Base-by-base conservation (phyloP, 2,888 invertebrate species). In the Lymantria dispar region DNA sequence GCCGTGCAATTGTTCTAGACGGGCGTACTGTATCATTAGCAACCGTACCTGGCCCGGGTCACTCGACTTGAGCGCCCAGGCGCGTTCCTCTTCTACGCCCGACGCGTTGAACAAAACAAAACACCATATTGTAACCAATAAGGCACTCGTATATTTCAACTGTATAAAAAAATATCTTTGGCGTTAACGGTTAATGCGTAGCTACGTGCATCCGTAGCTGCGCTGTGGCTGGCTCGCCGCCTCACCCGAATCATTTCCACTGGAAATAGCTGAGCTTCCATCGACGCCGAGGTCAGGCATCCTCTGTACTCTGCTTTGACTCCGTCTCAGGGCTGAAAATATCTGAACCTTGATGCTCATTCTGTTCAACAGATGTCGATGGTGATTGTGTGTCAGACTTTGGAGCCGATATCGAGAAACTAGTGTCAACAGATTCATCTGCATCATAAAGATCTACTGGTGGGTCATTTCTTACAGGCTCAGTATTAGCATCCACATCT, bases 21-120 rank as follows among this genome's bases (percentile, higher is more conserved):
- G 78, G 74, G 85, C 80, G 85, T 80, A 54, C 60, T 54, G 70
- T 72, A 78, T 76, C 76, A 82, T 71, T 78, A 83, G 85, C 81
- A 85, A 94, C 94, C 92, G 94, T 95, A 95, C 95, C 95, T 95
- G 94, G 94, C 94, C 95, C 95, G 93, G 93, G 94, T 93, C 94
- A 92, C 94, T 95, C 94, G 79, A 93, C 94, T 95, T 94, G 95
- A 95, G 94, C 89, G 94, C 93, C 93, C 94, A 93, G 95, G 93
- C 94, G 92, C 78, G 94, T 93, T 93, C 93, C 94, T 87, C 88
- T 79, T 75, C 79, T 56, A 59, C 64, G 65, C 72, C 70, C 67
- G 59, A 50, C 50, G 75, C 76, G 67, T 50, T 14, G 8, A 42
- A 29, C 73, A 84, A 89, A 76, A 85, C 85, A 89, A 89, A 89